Percentiles rank a stretch among this genome's conserved stretches.
Evolutionary conservation across 2,797 vertebrate genomes (phyloP).

Genomic region (Clarias laeviceps): DNA sequence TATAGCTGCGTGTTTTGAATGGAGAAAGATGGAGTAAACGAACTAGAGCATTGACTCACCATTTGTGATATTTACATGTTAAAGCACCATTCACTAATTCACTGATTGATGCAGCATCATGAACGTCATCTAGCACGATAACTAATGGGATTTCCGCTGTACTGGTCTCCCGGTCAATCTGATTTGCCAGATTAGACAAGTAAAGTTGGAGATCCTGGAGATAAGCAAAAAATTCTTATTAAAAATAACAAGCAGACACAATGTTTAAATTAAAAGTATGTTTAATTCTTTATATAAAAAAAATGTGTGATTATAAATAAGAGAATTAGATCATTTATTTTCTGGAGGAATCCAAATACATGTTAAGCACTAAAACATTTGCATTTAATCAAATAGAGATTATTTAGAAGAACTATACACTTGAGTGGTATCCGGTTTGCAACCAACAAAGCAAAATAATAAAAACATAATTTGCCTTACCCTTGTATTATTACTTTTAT

Average conservation of each 20-base stretch:
- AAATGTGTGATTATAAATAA: not conserved
- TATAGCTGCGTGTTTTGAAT: not conserved
- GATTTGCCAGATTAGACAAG: constrained; percentile 95
- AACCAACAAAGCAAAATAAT: not conserved
- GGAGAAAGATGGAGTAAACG: not conserved
- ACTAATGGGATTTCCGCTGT: constrained; percentile 87
- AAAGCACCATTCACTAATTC: constrained; percentile 96
- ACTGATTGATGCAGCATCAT: constrained; percentile 87
- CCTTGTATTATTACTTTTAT: not conserved
- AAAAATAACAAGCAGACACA: not conserved
- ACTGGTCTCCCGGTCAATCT: constrained; percentile 91
- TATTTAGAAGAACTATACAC: not conserved
- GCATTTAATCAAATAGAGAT: not conserved
- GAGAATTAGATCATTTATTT: not conserved
- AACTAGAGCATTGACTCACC: constrained; percentile 73
- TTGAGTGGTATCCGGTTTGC: not conserved
- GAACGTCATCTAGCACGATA: constrained; percentile 91
- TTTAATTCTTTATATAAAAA: not conserved
- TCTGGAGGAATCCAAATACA: not conserved
- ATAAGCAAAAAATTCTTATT: not conserved
- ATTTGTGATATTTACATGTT: constrained; percentile 99
- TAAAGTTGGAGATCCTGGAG: constrained; percentile 93
- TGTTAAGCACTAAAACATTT: not conserved
- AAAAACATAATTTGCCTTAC: not conserved
- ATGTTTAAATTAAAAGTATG: not conserved